phyloP scores from a whole-genome alignment of 2,797 vertebrate genomes.

The Onychomys arenicola region DNA sequence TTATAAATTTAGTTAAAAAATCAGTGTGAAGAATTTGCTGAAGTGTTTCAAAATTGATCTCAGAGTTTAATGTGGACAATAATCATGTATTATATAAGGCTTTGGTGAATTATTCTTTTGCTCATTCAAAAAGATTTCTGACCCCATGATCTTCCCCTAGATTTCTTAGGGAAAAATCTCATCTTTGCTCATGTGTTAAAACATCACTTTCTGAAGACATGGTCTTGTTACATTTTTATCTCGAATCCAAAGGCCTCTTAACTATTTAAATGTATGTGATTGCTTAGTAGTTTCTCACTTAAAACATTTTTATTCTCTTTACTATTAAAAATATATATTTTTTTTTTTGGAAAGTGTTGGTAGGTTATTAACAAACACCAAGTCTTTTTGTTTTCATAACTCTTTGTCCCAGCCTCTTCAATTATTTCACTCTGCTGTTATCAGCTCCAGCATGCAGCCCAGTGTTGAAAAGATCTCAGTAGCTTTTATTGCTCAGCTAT shows the following conservation, averaged over 20 bases:
- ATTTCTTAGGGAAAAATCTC: not conserved
- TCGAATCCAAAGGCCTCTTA: not conserved
- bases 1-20: slow-evolving; percentile 28
- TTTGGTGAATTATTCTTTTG: not conserved
- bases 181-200: not conserved
- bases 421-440: not conserved
- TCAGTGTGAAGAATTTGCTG: not conserved
- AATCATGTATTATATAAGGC: not conserved
- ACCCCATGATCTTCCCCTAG: accelerated
- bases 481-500: not conserved
- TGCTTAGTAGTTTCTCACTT: not conserved
- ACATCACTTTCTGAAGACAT: not conserved
- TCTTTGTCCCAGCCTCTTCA: not conserved
- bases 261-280: not conserved
- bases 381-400: not conserved
- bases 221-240: not conserved
- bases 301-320: not conserved
- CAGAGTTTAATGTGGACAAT: not conserved
- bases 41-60: not conserved
- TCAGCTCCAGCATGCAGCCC: not conserved
- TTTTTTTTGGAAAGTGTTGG: not conserved
- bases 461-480: not conserved
- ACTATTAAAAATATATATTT: not conserved
- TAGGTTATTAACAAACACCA: not conserved
- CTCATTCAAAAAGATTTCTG: not conserved